Evolutionary conservation across 2,797 vertebrate species (phyloP).

Genomic region (Diceros bicornis): DNA sequence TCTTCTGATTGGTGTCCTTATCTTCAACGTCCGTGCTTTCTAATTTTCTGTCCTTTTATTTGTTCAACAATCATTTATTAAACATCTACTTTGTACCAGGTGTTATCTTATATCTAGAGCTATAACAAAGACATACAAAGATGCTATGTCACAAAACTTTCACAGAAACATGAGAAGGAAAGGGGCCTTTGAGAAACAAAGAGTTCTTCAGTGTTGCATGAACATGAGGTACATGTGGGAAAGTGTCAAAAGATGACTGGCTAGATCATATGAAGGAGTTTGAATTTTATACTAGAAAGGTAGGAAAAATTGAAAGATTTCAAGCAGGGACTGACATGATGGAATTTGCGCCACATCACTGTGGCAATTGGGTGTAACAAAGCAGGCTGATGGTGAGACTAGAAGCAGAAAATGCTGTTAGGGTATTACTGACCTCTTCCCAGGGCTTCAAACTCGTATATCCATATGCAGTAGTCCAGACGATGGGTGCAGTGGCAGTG

Average conservation of each 20-base stretch:
- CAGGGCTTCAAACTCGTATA: neutral
- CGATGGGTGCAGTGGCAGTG: neutral
- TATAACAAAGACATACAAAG: neutral
- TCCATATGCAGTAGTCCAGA: neutral
- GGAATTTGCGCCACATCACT: neutral
- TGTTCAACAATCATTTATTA: neutral
- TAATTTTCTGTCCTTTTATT: conserved; percentile 12
- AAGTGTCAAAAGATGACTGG: neutral
- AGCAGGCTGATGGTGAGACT: neutral
- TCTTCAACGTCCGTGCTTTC: neutral
- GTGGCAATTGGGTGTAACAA: neutral
- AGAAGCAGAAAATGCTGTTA: neutral
- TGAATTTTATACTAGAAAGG: conserved; percentile 21
- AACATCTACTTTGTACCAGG: neutral
- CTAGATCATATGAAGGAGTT: neutral
- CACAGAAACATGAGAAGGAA: neutral
- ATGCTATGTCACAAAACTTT: neutral
- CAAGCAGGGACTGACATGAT: neutral
- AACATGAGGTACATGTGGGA: neutral
- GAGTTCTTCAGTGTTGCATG: neutral
- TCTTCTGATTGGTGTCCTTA: neutral
- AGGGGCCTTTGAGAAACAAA: neutral
- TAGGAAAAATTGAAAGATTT: neutral
- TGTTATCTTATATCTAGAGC: conserved; percentile 24
- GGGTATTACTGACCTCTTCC: conserved; percentile 4